Base-by-base conservation (phyloP, 2,888 invertebrate genomes). In the Boloria selene region DNA sequence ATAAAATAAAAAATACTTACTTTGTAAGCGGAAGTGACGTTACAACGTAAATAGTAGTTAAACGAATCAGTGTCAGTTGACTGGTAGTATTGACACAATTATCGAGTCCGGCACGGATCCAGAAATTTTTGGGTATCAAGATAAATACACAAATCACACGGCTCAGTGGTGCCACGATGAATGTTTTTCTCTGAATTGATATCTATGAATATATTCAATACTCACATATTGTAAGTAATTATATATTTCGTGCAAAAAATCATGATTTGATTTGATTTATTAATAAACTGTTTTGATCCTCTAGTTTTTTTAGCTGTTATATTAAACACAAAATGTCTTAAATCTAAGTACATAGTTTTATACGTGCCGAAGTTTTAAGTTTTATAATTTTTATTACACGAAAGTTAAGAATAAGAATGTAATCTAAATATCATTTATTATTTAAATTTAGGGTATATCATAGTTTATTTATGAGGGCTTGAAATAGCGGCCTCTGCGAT, bases 101-200 rank as follows among this genome's bases (percentile, higher is more conserved):
- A 69, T 66, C 47, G 71, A 70, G 67, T 62, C 70, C 78, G 80
- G 80, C 82, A 79, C 68, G 65, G 74, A 72, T 78, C 80, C 81
- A 82, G 77, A 72, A 73, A 77, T 76, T 77, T 82, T 81, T 76
- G 73, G 71, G 73, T 70, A 61, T 70, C 59, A 60, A 55, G 55
- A 70, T 68, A 74, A 72, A 72, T 54, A 64, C 60, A 65, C 74
- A 69, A 70, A 68, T 75, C 73, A 73, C 71, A 69, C 74, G 78
- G 75, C 78, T 77, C 79, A 77, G 44, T 81, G 72, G 61, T 54
- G 42, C 55, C 55, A 56, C 16, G 52, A 59, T 42, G 47, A 16
- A 16, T 16, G 13, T 0, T 49, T 49, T 58, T 58, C 13, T 58
- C 31, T 31, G 5, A 38, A n/a, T 17, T 54, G 13, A 38, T 13